These are phyloP conservation scores for Helarctos malayanus DNA, from an alignment of 2,797 vertebrate species.

Conservation along the genomic window DNA sequence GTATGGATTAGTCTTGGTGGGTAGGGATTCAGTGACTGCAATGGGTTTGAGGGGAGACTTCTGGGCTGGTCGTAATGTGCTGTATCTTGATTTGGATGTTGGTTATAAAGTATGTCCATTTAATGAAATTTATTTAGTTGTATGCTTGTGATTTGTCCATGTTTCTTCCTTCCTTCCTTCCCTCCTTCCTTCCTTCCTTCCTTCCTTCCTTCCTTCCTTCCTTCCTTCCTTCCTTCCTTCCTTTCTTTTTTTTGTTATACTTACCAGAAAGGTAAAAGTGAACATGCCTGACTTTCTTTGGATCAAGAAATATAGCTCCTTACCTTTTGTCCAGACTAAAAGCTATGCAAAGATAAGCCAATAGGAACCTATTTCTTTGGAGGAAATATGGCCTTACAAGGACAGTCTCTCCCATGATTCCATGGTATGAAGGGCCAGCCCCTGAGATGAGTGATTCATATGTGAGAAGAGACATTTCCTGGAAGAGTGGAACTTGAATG, in stretches of 20 bases:
- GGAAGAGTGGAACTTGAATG: neutral
- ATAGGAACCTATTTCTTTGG: neutral
- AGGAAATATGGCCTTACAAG: neutral
- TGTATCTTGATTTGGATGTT: neutral
- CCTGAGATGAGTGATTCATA: neutral
- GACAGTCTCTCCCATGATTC: neutral
- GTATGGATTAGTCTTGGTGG: neutral
- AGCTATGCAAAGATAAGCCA: neutral
- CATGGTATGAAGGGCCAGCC: neutral
- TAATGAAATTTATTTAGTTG: neutral
- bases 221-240: no score
- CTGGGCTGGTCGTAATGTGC: neutral
- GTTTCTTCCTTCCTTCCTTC: neutral
- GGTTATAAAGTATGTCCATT: neutral
- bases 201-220: no score
- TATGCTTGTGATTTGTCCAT: neutral
- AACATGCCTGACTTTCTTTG: neutral
- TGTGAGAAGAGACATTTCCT: neutral
- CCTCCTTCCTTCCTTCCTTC: neutral
- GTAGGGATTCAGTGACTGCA: neutral
- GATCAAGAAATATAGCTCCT: neutral
- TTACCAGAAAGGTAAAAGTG: neutral
- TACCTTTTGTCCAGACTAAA: neutral
- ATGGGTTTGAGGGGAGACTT: neutral
- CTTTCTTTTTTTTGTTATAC: neutral